Percentiles rank a stretch among this genome's conserved stretches.
phyloP scores from a whole-genome alignment of 2,797 vertebrate genomes.

The Acrocephalus scirpaceus region DNA sequence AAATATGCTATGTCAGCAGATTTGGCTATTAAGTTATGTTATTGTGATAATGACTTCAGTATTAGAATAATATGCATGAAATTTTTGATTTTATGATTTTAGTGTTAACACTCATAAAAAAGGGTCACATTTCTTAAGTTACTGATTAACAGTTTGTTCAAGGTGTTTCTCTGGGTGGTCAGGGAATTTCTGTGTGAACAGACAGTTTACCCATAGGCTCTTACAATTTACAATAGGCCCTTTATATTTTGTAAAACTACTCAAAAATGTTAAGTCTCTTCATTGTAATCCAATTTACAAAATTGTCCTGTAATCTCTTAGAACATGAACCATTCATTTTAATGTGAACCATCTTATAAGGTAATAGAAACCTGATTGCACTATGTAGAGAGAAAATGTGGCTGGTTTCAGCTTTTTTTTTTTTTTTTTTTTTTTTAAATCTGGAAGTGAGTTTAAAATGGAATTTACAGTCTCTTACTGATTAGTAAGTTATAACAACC shows the following conservation, averaged over 20 bases:
- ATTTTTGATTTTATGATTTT: not conserved
- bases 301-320: slow-evolving; percentile 20
- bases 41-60: not conserved
- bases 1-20: not conserved
- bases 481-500: not conserved
- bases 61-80: not conserved
- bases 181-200: not conserved
- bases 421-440: not conserved
- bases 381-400: not conserved
- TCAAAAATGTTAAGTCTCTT: slow-evolving; percentile 1
- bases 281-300: slow-evolving; percentile 41
- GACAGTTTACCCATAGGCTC: not conserved
- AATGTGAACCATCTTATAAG: not conserved
- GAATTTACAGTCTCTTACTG: not conserved
- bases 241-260: slow-evolving; percentile 4
- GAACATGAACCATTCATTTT: not conserved
- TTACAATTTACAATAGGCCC: not conserved
- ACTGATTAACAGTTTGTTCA: not conserved
- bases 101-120: not conserved
- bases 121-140: not conserved
- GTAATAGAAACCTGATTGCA: not conserved
- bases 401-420: not conserved
- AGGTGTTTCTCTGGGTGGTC: not conserved
- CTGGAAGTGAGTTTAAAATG: not conserved
- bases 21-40: not conserved